Percentiles rank a stretch among this genome's conserved stretches.
phyloP scores from a whole-genome alignment of 92 coral and sea anemone species.

The Montipora capitata region DNA sequence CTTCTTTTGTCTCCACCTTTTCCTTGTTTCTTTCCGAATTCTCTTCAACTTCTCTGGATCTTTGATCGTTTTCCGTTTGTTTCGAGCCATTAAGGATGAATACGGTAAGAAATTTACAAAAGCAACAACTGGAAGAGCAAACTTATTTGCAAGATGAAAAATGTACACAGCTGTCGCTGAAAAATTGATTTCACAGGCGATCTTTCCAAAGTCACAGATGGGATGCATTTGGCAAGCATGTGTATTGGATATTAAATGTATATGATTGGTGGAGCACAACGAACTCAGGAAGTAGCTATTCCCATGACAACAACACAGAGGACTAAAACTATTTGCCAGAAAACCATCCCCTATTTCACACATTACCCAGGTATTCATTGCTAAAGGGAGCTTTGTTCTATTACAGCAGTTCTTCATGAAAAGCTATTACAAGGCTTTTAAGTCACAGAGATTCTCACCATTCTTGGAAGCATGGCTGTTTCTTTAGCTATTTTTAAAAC shows the following conservation, averaged over 20 bases:
- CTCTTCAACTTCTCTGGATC: not conserved
- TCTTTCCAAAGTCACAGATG: too few relatives aligned
- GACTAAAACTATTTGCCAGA: not conserved
- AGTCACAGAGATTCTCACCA: conserved; percentile 8
- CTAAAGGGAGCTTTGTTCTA: conserved; percentile 1
- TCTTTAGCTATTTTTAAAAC: conserved; percentile 39
- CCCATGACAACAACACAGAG: not conserved
- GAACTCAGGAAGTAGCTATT: not conserved
- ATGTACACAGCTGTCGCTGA: not conserved
- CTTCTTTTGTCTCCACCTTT: conserved; percentile 22
- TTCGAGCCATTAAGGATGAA: conserved; percentile 1
- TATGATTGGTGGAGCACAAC: not conserved
- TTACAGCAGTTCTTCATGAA: not conserved
- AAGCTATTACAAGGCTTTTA: not conserved
- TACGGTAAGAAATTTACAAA: not conserved
- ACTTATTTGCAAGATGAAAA: not conserved
- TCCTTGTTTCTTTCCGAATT: not conserved
- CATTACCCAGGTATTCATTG: not conserved
- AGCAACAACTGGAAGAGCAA: too few relatives aligned
- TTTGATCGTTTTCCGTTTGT: conserved; percentile 3
- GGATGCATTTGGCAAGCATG: not conserved
- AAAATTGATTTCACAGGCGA: not conserved
- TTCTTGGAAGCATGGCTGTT: conserved; percentile 18
- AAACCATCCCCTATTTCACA: conserved; percentile 7
- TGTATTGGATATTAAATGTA: not conserved